A percentile compares a stretch with the other conserved stretches of the same genome.
These are phyloP conservation scores for Machimus rusticus DNA, from an alignment of 2,888 invertebrate genomes.

Conservation along the genomic window DNA sequence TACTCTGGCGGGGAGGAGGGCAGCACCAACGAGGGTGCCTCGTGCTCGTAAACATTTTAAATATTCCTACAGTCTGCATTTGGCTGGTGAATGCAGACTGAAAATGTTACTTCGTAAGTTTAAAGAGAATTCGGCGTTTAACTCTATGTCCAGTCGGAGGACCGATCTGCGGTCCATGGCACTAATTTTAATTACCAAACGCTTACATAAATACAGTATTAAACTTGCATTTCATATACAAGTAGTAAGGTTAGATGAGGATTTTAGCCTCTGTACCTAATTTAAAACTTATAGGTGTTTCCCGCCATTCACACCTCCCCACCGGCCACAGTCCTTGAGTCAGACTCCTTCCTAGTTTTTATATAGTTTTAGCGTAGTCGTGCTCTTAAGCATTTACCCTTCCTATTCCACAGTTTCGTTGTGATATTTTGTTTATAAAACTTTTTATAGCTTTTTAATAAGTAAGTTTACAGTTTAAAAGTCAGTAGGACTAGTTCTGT, in stretches of 20 bases:
- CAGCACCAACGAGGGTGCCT: slow-evolving; percentile 17
- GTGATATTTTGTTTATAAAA: slow-evolving; percentile 19
- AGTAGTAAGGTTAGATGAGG: slow-evolving; percentile 3
- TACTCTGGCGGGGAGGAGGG: slow-evolving; percentile 40
- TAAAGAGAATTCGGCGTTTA: not conserved
- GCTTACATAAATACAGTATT: slow-evolving; percentile 30
- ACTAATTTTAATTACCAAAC: slow-evolving; percentile 20
- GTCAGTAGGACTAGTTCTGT: slow-evolving; percentile 9
- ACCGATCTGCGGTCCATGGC: not conserved
- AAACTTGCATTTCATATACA: slow-evolving; percentile 17
- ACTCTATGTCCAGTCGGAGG: not conserved
- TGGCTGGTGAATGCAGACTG: not conserved
- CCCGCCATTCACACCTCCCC: not conserved
- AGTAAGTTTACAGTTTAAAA: slow-evolving; percentile 18
- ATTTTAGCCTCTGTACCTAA: not conserved
- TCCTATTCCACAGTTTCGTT: not conserved
- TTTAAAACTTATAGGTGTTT: not conserved
- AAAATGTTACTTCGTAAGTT: not conserved
- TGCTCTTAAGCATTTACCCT: not conserved
- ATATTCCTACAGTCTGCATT: slow-evolving; percentile 43
- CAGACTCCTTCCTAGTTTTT: not conserved
- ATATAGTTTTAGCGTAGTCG: not conserved
- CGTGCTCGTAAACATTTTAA: slow-evolving; percentile 26
- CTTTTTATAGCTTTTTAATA: slow-evolving; percentile 4
- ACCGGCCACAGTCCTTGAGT: not conserved